phyloP scores from a whole-genome alignment of 2,888 invertebrate genomes.

The Drosophila birchii region DNA sequence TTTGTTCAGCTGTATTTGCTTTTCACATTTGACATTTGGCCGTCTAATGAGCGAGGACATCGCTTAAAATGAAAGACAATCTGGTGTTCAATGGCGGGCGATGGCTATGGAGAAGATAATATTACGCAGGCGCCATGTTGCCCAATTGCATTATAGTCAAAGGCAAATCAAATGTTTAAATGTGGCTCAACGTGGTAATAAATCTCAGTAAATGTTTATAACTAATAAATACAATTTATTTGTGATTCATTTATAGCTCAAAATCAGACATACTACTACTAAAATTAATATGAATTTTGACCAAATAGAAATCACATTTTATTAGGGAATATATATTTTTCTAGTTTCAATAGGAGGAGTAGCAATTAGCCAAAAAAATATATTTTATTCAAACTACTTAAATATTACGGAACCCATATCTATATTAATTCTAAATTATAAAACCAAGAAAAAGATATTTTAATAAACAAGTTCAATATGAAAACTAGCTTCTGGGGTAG shows the following conservation, averaged over 20 bases:
- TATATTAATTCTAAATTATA: too few relatives aligned
- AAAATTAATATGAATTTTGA: too few relatives aligned
- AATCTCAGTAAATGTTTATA: background rate
- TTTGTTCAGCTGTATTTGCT: slow-evolving; percentile 47
- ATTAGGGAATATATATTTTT: too few relatives aligned
- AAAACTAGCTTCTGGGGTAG: too few relatives aligned
- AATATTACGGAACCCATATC: too few relatives aligned
- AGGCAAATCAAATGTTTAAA: background rate
- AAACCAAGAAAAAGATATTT: too few relatives aligned
- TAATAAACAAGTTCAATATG: too few relatives aligned
- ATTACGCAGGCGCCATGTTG: slow-evolving; percentile 4
- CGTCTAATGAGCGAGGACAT: slow-evolving; percentile 33
- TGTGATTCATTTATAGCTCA: background rate
- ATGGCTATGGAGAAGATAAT: background rate
- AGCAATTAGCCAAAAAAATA: too few relatives aligned
- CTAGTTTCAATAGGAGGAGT: too few relatives aligned
- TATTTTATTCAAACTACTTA: too few relatives aligned
- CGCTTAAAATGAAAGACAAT: slow-evolving; percentile 69
- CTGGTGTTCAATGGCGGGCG: background rate
- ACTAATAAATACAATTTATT: background rate
- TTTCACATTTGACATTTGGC: slow-evolving; percentile 38
- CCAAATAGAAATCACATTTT: too few relatives aligned
- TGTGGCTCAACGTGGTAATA: background rate
- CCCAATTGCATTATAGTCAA: slow-evolving; percentile 1
- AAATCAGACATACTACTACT: background rate